phyloP scores from a whole-genome alignment of 2,797 vertebrate species.

The Phylloscopus collybita region DNA sequence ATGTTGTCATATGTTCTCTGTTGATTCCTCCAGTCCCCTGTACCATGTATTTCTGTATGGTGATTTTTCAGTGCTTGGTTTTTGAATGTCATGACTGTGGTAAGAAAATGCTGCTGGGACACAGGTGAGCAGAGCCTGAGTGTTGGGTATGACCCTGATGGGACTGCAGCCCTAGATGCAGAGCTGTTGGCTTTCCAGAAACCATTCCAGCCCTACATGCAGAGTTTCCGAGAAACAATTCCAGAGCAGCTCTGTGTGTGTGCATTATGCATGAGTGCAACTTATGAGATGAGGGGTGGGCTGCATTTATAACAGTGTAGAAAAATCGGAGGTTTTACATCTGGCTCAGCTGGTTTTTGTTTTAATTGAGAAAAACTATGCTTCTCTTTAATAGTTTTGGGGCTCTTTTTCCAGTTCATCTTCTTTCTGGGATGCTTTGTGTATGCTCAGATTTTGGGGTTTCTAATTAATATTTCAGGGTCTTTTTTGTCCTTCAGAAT shows the following conservation, averaged over 20 bases:
- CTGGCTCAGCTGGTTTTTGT: background rate
- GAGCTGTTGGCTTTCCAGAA: background rate
- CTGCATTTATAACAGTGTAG: background rate
- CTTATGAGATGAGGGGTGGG: accelerated
- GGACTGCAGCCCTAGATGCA: background rate
- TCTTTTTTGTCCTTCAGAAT: background rate
- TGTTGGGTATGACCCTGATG: background rate
- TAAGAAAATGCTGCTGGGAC: background rate
- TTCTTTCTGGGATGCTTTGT: background rate
- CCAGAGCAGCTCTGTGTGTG: background rate
- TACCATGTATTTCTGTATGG: background rate
- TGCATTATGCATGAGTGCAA: accelerated
- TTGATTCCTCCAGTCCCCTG: background rate
- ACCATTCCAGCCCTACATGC: background rate
- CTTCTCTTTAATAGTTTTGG: background rate
- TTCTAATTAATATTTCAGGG: background rate
- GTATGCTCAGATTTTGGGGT: accelerated
- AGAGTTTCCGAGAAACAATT: background rate
- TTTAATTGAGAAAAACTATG: background rate
- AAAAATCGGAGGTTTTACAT: background rate
- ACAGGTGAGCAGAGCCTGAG: background rate
- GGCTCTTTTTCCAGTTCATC: background rate
- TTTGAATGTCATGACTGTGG: background rate
- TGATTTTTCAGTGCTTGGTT: background rate
- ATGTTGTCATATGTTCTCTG: background rate